phyloP scores from a whole-genome alignment of 2,113 vertebrate species.

The Ceyx margarethae region DNA sequence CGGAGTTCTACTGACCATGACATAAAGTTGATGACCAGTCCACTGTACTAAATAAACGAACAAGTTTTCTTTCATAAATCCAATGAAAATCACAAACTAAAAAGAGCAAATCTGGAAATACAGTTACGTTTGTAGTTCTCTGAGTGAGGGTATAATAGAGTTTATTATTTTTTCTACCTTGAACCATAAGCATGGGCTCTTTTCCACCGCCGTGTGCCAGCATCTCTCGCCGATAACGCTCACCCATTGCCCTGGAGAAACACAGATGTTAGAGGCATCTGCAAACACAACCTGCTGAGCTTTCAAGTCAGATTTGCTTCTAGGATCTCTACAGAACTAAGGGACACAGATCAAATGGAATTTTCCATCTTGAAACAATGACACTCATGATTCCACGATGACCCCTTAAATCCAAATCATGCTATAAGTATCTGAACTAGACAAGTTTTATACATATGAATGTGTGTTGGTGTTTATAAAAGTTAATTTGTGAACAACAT shows the following conservation, averaged over 20 bases:
- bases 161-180: conserved; percentile 80
- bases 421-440: background rate
- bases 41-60: background rate
- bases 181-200: conserved; percentile 92
- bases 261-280: conserved; percentile 63
- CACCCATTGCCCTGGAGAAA: conserved; percentile 86
- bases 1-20: background rate
- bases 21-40: background rate
- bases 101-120: background rate
- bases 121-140: background rate
- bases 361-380: background rate
- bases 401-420: conserved; percentile 5
- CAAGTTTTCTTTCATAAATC: background rate
- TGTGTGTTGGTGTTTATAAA: background rate
- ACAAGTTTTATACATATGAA: background rate
- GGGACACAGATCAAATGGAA: background rate
- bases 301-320: background rate
- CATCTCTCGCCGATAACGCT: conserved; percentile 94
- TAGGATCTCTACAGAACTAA: background rate
- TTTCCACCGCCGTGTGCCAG: conserved; percentile 91
- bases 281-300: background rate
- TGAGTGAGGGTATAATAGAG: background rate
- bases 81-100: background rate
- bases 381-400: background rate
- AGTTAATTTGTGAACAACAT: background rate